Evolutionary conservation across 1,140 invertebrate genomes (phyloP).

Genomic region (Cherax quadricarinatus): DNA sequence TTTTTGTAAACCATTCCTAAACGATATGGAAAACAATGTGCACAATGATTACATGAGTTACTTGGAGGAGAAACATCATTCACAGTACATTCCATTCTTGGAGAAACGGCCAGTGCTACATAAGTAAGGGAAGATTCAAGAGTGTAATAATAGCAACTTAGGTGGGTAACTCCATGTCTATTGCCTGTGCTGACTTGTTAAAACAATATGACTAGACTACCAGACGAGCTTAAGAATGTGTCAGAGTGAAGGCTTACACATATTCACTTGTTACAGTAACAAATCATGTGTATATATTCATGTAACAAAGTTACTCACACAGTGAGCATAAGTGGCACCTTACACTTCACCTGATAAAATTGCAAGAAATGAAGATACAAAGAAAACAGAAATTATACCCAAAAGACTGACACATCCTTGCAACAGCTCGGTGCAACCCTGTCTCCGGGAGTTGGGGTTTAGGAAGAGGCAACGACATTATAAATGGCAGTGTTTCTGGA

Average conservation of each 20-base stretch:
- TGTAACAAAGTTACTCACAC: background rate
- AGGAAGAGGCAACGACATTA: constrained; percentile 46
- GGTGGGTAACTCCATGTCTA: constrained; percentile 59
- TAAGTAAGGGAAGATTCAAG: constrained; percentile 4
- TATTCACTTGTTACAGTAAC: background rate
- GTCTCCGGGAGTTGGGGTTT: constrained; percentile 45
- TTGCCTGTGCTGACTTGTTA: constrained; percentile 57
- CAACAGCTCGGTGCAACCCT: constrained; percentile 44
- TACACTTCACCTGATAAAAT: background rate
- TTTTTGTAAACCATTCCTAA: background rate
- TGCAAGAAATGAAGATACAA: background rate
- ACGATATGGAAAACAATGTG: background rate
- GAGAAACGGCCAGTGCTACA: background rate
- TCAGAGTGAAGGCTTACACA: constrained; percentile 8
- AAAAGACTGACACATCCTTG: constrained; percentile 22
- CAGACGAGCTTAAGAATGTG: constrained; percentile 42
- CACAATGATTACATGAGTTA: constrained; percentile 2
- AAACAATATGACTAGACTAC: constrained; percentile 61
- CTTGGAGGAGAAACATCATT: background rate
- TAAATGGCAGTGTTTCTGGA: constrained; percentile 41
- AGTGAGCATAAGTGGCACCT: background rate
- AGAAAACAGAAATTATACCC: background rate
- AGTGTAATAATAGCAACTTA: constrained; percentile 24
- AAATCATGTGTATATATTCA: background rate
- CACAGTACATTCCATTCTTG: background rate